Percentiles rank a stretch among this genome's conserved stretches.
phyloP scores from a whole-genome alignment of 2,797 vertebrate species.

The Tenualosa thibaudeaui region DNA sequence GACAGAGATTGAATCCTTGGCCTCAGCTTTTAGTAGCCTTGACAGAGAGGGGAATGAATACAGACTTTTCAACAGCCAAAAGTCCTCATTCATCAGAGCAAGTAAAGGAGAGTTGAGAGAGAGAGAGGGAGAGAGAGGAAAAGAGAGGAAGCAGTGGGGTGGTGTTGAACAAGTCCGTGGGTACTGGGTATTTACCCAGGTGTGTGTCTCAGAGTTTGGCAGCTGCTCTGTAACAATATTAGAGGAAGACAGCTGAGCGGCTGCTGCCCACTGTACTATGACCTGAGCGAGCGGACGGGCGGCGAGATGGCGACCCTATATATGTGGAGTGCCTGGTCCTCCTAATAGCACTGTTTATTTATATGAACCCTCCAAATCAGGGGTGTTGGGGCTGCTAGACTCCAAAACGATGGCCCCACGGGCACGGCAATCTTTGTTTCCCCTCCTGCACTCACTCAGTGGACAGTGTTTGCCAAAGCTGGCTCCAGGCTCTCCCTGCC shows the following conservation, averaged over 20 bases:
- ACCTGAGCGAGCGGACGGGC: conserved; percentile 48
- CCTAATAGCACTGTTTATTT: conserved; percentile 25
- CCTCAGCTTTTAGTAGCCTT: conserved; percentile 42
- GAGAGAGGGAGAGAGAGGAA: conserved; percentile 48
- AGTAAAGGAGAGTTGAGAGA: conserved; percentile 50
- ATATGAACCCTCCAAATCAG: conserved; percentile 53
- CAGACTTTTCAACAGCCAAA: conserved; percentile 50
- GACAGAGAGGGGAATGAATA: conserved; percentile 63
- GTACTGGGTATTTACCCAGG: conserved; percentile 73
- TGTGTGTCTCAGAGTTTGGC: conserved; percentile 70
- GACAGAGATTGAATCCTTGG: conserved; percentile 48
- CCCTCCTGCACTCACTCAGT: conserved; percentile 52
- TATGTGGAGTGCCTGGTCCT: conserved; percentile 46
- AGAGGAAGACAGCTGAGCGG: conserved; percentile 65
- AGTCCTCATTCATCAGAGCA: conserved; percentile 30
- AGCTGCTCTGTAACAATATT: conserved; percentile 70
- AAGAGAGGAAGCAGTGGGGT: conserved; percentile 1
- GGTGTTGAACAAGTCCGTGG: background rate
- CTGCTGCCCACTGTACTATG: conserved; percentile 48
- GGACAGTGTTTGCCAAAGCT: conserved; percentile 13
- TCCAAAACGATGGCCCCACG: conserved; percentile 9
- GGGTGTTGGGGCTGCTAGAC: conserved; percentile 26
- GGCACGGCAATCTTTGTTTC: conserved; percentile 50
- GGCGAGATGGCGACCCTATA: background rate
- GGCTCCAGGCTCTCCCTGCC: background rate